A percentile compares a stretch with the other conserved stretches of the same genome.
phyloP scores from a whole-genome alignment of 2,113 vertebrate genomes.

The Apteryx owenii region DNA sequence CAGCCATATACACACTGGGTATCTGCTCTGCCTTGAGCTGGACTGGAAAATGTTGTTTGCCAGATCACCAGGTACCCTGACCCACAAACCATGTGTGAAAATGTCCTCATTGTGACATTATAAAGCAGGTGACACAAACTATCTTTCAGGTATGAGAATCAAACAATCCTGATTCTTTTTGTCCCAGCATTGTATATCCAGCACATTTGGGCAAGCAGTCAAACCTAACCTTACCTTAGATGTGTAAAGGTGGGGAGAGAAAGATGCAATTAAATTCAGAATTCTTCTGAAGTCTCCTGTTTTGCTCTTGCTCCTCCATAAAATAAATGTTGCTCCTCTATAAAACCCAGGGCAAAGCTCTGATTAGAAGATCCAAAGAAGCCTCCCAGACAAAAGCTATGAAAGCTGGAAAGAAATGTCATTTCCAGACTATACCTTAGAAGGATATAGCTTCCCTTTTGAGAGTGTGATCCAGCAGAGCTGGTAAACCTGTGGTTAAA shows the following conservation, averaged over 20 bases:
- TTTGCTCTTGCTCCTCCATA: not conserved
- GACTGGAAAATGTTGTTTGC: not conserved
- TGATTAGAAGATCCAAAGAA: not conserved
- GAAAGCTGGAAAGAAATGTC: not conserved
- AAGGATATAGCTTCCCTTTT: not conserved
- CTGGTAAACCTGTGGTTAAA: not conserved
- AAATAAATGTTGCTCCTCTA: not conserved
- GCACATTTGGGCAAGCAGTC: not conserved
- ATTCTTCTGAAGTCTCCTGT: not conserved
- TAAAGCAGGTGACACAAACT: not conserved
- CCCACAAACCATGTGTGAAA: rapidly evolving
- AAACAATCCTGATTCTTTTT: not conserved
- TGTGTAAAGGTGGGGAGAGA: rapidly evolving
- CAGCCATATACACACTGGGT: rapidly evolving
- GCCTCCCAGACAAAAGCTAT: not conserved
- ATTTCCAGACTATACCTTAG: not conserved
- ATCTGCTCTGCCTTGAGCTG: not conserved
- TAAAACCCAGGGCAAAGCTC: not conserved
- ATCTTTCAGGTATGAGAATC: not conserved
- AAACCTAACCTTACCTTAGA: not conserved
- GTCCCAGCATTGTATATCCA: not conserved
- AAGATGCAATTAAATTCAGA: not conserved
- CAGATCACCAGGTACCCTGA: not conserved
- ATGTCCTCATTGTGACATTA: rapidly evolving
- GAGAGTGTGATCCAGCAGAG: rapidly evolving